Evolutionary conservation across 2,888 invertebrate species (phyloP).

Genomic region (Physocephala rufipes): DNA sequence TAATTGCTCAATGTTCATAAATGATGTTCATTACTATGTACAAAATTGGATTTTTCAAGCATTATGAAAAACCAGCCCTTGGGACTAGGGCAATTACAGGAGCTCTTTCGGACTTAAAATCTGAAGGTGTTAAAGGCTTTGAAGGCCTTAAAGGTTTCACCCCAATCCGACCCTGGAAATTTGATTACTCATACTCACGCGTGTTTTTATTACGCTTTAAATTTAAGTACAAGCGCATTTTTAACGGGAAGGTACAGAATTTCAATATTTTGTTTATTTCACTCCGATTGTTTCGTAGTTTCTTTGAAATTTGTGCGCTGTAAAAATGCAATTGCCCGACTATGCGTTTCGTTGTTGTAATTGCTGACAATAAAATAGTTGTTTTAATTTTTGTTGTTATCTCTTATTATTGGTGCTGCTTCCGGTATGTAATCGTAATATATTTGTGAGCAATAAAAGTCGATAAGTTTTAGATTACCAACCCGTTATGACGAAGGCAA

Average conservation of each 20-base stretch:
- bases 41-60: no score
- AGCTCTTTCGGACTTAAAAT: no score
- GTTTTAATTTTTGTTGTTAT: neutral
- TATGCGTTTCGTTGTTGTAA: neutral
- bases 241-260: conserved; percentile 1
- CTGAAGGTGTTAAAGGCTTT: no score
- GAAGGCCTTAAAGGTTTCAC: no score
- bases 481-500: no score
- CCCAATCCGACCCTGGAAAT: no score
- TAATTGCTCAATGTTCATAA: no score
- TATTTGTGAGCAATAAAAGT: conserved; percentile 7
- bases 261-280: conserved; percentile 23
- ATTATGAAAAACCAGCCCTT: no score
- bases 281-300: conserved; percentile 21
- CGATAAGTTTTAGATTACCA: no score
- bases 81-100: no score
- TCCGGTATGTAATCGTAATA: neutral
- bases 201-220: neutral
- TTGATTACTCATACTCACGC: neutral
- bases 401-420: no score
- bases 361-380: conserved; percentile 15
- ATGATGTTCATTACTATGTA: no score
- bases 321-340: conserved; percentile 18
- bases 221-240: conserved; percentile 25
- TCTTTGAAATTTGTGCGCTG: conserved; percentile 10